Evolutionary conservation across 2,888 invertebrate species (phyloP).

Genomic region (Lottia gigantea): DNA sequence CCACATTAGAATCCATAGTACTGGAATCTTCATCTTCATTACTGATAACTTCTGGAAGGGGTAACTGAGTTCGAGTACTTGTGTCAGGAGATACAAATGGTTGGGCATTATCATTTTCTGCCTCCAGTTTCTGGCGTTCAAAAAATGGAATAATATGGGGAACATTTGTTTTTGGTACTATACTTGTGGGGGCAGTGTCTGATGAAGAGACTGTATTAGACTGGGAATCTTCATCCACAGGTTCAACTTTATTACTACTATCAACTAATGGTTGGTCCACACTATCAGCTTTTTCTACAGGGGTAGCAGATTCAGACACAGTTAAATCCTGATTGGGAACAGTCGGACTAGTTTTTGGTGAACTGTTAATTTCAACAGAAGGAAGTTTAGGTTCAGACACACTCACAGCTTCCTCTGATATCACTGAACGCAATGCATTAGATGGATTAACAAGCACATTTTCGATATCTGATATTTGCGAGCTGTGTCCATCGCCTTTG

Average conservation of each 20-base stretch:
- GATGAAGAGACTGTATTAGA: neutral
- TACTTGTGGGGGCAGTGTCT: neutral
- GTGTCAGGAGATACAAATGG: slow-evolving; percentile 6
- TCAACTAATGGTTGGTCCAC: neutral
- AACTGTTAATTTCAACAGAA: neutral
- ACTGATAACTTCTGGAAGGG: slow-evolving; percentile 18
- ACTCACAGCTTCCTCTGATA: slow-evolving; percentile 13
- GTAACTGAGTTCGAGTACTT: slow-evolving; percentile 3
- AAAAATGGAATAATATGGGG: slow-evolving; percentile 6
- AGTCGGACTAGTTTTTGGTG: neutral
- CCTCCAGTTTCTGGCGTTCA: neutral
- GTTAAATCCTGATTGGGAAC: neutral
- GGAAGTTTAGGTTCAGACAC: slow-evolving; percentile 12
- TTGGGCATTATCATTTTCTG: slow-evolving; percentile 4
- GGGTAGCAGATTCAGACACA: neutral
- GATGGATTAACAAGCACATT: neutral
- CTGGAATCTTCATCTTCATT: slow-evolving; percentile 21
- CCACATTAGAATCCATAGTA: slow-evolving; percentile 32
- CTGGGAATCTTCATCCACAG: slow-evolving; percentile 10
- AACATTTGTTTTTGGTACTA: neutral
- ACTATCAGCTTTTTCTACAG: neutral
- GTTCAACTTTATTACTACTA: neutral
- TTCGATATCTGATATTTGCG: neutral
- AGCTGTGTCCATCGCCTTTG: neutral
- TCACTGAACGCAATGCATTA: slow-evolving; percentile 1